phyloP scores from a whole-genome alignment of 2,113 vertebrate genomes.

The Tonatia bakeri region DNA sequence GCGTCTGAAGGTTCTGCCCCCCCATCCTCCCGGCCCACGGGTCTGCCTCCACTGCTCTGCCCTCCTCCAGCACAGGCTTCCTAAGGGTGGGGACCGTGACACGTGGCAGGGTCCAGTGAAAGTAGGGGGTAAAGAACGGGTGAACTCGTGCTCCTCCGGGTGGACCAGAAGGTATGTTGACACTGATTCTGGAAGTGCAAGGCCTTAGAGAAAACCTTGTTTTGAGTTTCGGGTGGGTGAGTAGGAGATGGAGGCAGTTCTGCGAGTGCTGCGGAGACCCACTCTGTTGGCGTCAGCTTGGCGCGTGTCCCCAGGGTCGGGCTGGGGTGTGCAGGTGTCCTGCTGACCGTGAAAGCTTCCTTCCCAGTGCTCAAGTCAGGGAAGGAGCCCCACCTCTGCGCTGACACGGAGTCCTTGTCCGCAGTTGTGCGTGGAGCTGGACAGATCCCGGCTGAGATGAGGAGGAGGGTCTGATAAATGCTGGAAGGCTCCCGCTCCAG shows the following conservation, averaged over 20 bases:
- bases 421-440: background rate
- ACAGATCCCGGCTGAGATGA: background rate
- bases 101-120: no score
- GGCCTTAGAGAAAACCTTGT: background rate
- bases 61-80: background rate
- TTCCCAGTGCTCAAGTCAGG: background rate
- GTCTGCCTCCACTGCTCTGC: no score
- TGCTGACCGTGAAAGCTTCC: background rate
- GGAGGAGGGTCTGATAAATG: background rate
- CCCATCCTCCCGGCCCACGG: fast-evolving
- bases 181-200: background rate
- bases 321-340: background rate
- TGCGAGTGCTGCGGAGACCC: background rate
- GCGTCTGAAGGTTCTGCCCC: background rate
- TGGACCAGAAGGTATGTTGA: background rate
- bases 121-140: background rate
- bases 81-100: no score
- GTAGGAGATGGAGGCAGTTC: background rate
- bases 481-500: background rate
- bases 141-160: background rate
- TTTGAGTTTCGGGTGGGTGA: background rate
- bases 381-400: background rate
- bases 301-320: background rate
- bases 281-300: fast-evolving
- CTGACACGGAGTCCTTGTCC: background rate